phyloP scores from a whole-genome alignment of 1,140 invertebrate species.

The Drosophila neocordata region DNA sequence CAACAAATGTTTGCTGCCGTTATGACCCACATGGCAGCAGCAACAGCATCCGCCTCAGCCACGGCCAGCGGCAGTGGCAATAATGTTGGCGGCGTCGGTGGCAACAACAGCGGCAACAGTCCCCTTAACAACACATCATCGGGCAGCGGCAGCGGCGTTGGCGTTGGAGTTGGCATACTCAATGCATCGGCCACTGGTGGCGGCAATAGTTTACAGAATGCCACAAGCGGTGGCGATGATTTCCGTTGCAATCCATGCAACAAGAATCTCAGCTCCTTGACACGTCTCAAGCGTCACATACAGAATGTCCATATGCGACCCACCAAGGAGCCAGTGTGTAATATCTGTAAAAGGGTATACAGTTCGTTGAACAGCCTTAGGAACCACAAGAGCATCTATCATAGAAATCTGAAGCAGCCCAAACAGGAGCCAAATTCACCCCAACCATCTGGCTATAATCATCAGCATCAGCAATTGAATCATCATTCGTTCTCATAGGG shows the following conservation, averaged over 20 bases:
- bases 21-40: slow-evolving; percentile 71
- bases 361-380: slow-evolving; percentile 93
- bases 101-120: slow-evolving; percentile 37
- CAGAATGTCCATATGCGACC: slow-evolving; percentile 94
- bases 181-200: slow-evolving; percentile 3
- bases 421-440: slow-evolving; percentile 68
- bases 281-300: slow-evolving; percentile 92
- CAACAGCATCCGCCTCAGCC: slow-evolving; percentile 33
- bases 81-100: slow-evolving; percentile 8
- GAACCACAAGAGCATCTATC: slow-evolving; percentile 95
- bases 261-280: slow-evolving; percentile 92
- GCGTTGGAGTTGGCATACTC: too few species aligned
- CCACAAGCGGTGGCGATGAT: slow-evolving; percentile 86
- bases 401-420: slow-evolving; percentile 87
- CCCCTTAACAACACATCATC: slow-evolving; percentile 48
- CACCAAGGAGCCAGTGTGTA: slow-evolving; percentile 92
- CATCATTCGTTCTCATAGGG: slow-evolving; percentile 81
- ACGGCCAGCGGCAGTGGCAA: slow-evolving; percentile 38
- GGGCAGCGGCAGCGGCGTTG: neutral
- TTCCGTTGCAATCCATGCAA: slow-evolving; percentile 94
- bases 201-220: slow-evolving; percentile 64
- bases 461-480: slow-evolving; percentile 58
- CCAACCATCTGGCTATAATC: slow-evolving; percentile 34
- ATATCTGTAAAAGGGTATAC: slow-evolving; percentile 94
- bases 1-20: slow-evolving; percentile 76